These are phyloP conservation scores for Bradypus variegatus DNA, from an alignment of 2,797 vertebrate species.

Conservation along the genomic window DNA sequence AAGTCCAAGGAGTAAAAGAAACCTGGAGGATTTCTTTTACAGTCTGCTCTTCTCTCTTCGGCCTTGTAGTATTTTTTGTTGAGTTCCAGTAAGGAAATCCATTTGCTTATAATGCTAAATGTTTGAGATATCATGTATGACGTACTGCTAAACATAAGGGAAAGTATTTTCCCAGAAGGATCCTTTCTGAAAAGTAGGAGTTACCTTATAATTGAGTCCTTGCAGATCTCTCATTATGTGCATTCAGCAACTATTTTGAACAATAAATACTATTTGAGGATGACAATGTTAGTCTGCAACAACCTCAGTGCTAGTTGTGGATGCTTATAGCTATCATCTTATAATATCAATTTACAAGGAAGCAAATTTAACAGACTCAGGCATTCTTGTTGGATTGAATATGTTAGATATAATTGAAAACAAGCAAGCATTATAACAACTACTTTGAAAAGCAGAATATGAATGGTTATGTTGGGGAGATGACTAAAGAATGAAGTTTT, in stretches of 20 bases:
- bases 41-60: neutral
- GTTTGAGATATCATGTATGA: neutral
- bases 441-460: constrained; percentile 10
- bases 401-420: constrained; percentile 12
- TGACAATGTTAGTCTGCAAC: neutral
- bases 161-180: neutral
- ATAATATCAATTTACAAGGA: constrained; percentile 12
- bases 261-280: neutral
- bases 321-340: neutral
- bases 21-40: neutral
- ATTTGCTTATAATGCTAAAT: neutral
- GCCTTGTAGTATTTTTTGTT: neutral
- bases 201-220: neutral
- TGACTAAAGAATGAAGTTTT: neutral
- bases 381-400: neutral
- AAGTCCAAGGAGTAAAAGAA: constrained; percentile 1
- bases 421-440: neutral
- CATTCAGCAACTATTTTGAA: neutral
- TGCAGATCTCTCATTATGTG: neutral
- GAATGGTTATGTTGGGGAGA: neutral
- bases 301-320: neutral
- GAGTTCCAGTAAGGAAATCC: neutral
- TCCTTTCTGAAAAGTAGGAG: neutral
- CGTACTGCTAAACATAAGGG: neutral
- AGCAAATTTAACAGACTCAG: neutral